Base-by-base conservation (phyloP, 2,888 invertebrate genomes). In the Scaptomyza polygonia region DNA sequence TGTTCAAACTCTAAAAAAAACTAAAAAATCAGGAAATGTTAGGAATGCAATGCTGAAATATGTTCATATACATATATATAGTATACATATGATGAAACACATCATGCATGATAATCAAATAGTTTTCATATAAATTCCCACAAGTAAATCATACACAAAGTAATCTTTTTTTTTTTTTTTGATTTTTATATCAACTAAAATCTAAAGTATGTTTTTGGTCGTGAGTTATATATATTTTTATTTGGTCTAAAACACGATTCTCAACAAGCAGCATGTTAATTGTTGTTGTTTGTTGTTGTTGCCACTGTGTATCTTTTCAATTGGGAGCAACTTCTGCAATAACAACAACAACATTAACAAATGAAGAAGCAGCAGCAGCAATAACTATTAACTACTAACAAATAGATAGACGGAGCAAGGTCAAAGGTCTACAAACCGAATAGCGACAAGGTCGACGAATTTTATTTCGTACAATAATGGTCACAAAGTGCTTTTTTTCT, bases 381-480 rank as follows among this genome's bases (percentile, higher is more conserved):
- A 64, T 51, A 65, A 62, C 63, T 79, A 62, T 56, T 3, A 70
- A 61, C 61, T 59, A 70, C 59, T 58, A 39, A 66, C 65, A 75
- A 63, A 55, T 72, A 79, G 62, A 55, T 72, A 77, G 62, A 85
- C 80, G 65, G 63, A 73, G 77, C 84, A 83, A 83, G 82, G 82
- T 83, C 82, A 83, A 83, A 83, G 82, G 82, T 83, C 82, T 80
- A 83, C 86, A 83, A 83, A 83, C 82, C 86, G 80, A 66, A 68
- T 1, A 62, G 58, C 29, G 73, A 59, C 84, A 83, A 83, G 82
- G 82, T 70, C 82, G 76, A 67, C 39, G 14, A 7, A 30, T n/a
- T 47, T 27, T 32, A 32, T 30, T 67, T 72, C 54, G 71, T 86
- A 86, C 81, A 86, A 77, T 82, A 77, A 83, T 83, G 84, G 84